Percentiles rank a stretch among this genome's conserved stretches.
phyloP scores from a whole-genome alignment of 2,888 invertebrate genomes.

The Callosobruchus maculatus region DNA sequence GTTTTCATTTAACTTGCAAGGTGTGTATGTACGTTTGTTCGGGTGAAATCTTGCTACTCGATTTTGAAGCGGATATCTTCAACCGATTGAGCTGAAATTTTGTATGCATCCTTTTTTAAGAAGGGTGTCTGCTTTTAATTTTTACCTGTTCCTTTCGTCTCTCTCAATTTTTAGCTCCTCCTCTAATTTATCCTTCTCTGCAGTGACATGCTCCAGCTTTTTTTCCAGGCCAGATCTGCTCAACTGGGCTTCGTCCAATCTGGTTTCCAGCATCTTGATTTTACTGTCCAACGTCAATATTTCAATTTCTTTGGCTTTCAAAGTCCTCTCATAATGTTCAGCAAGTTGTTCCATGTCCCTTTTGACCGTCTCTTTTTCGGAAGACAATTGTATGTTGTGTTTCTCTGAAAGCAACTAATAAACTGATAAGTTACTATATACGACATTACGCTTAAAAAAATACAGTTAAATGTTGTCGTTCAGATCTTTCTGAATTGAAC shows the following conservation, averaged over 20 bases:
- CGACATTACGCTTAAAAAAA: no score
- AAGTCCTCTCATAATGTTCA: conserved; percentile 55
- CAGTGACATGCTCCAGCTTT: conserved; percentile 32
- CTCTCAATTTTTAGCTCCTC: conserved; percentile 26
- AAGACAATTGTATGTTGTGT: conserved; percentile 55
- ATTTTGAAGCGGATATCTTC: no score
- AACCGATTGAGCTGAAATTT: no score
- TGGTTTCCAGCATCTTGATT: conserved; percentile 46
- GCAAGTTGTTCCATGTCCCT: conserved; percentile 58
- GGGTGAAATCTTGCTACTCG: no score
- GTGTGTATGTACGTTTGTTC: no score
- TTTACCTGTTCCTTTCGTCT: conserved; percentile 8
- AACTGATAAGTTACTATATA: background rate
- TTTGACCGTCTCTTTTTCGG: conserved; percentile 58
- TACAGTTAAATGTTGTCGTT: no score
- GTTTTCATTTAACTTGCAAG: no score
- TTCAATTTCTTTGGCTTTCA: conserved; percentile 58
- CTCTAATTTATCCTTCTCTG: conserved; percentile 37
- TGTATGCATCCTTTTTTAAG: no score
- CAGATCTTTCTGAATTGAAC: no score
- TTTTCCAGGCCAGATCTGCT: conserved; percentile 35
- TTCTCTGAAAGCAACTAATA: conserved; percentile 55
- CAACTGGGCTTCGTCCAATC: conserved; percentile 41
- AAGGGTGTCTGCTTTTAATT: background rate
- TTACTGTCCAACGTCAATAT: conserved; percentile 49